Conservation (phyloP, 2,113 vertebrate species). For the Bujurquina vittata region DNA sequence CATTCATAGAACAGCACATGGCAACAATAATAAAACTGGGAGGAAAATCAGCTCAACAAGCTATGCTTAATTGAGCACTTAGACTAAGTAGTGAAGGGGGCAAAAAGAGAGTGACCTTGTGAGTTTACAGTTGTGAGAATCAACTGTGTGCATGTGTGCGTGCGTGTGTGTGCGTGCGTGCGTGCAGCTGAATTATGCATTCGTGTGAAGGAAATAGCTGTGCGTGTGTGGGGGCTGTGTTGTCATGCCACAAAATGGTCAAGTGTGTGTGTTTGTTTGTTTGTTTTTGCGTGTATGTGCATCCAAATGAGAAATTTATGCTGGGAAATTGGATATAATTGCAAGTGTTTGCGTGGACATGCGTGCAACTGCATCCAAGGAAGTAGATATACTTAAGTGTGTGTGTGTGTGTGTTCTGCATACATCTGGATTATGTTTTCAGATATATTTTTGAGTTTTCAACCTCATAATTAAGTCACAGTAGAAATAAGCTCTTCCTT, state of each 20-base stretch:
- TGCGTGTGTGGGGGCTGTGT: not conserved
- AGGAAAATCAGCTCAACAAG: slow-evolving; percentile 79
- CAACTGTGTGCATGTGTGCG: slow-evolving; percentile 2
- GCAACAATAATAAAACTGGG: slow-evolving; percentile 78
- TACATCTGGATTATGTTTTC: slow-evolving; percentile 43
- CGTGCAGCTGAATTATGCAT: slow-evolving; percentile 40
- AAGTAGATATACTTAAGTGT: slow-evolving; percentile 34
- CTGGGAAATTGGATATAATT: slow-evolving; percentile 46
- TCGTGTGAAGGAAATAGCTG: slow-evolving; percentile 28
- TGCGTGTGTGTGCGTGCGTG: too few relatives aligned
- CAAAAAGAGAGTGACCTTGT: slow-evolving; percentile 72
- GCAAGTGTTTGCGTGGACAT: slow-evolving; percentile 25
- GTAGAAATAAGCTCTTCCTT: slow-evolving; percentile 52
- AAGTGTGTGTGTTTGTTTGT: slow-evolving; percentile 36
- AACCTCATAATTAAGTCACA: slow-evolving; percentile 65
- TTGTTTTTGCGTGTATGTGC: slow-evolving; percentile 25
- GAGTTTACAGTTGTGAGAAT: slow-evolving; percentile 63
- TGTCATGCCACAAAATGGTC: slow-evolving; percentile 31
- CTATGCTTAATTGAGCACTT: slow-evolving; percentile 81
- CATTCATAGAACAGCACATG: slow-evolving; percentile 71
- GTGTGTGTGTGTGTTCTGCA: slow-evolving; percentile 20
- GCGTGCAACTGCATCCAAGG: slow-evolving; percentile 21
- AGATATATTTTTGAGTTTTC: slow-evolving; percentile 48
- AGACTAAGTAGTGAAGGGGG: slow-evolving; percentile 78
- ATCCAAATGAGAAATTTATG: slow-evolving; percentile 19